These are phyloP conservation scores for Conopomorpha cramerella DNA, from an alignment of 1,140 invertebrate genomes.

Conservation along the genomic window DNA sequence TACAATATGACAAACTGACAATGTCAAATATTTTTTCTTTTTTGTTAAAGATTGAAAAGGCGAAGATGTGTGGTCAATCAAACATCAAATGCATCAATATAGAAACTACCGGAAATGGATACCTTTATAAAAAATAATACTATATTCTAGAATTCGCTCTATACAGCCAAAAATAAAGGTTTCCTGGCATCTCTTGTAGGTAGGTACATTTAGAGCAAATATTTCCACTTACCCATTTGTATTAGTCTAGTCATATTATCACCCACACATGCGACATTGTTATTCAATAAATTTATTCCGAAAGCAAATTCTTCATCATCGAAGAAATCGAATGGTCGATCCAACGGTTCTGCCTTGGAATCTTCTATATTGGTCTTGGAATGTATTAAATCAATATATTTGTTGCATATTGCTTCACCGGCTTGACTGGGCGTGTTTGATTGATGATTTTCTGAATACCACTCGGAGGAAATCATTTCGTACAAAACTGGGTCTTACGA, in stretches of 20 bases:
- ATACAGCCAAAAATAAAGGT: too few relatives aligned
- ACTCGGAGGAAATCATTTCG: not conserved
- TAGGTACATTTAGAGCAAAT: not conserved
- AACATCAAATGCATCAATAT: too few relatives aligned
- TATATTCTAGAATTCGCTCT: too few relatives aligned
- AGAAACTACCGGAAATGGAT: too few relatives aligned
- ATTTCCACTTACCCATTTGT: slow-evolving; percentile 31
- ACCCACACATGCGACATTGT: slow-evolving; percentile 42
- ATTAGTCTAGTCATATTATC: slow-evolving; percentile 42
- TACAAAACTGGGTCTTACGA: too few relatives aligned
- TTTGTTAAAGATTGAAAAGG: not conserved
- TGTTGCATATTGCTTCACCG: slow-evolving; percentile 30
- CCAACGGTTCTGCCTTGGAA: slow-evolving; percentile 24
- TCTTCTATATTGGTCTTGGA: slow-evolving; percentile 29
- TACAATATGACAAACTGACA: not conserved
- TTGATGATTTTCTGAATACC: not conserved
- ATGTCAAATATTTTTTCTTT: not conserved
- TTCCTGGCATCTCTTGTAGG: too few relatives aligned
- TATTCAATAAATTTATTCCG: slow-evolving; percentile 39
- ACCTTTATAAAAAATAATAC: too few relatives aligned
- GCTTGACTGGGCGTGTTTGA: slow-evolving; percentile 6
- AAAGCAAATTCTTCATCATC: slow-evolving; percentile 46
- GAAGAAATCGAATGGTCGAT: slow-evolving; percentile 39
- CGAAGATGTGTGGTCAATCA: not conserved
- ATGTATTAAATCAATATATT: slow-evolving; percentile 32